Evolutionary conservation across 2,113 vertebrate species (phyloP).

Genomic region (Sarotherodon lohbergeri): DNA sequence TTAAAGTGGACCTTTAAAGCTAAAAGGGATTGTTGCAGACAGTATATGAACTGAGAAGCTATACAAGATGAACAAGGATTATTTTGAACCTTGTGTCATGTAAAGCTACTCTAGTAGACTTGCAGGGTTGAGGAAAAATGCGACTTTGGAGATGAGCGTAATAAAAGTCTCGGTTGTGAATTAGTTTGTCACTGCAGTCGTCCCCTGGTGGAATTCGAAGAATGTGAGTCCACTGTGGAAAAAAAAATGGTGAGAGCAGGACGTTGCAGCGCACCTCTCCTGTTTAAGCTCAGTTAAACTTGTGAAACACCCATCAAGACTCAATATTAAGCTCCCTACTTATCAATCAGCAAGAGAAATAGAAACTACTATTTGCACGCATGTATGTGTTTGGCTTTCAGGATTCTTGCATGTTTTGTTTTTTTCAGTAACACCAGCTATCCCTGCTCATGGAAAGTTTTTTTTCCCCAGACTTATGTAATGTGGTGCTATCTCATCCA

Average conservation of each 20-base stretch:
- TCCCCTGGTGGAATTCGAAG: constrained; percentile 44
- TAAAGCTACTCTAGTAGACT: neutral
- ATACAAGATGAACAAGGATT: neutral
- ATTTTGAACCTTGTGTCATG: neutral
- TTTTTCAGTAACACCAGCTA: neutral
- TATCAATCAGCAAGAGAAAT: neutral
- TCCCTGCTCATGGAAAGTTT: neutral
- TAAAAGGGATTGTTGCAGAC: neutral
- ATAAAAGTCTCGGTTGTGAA: neutral
- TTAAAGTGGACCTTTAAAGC: neutral
- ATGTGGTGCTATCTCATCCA: constrained; percentile 1
- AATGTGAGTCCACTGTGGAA: constrained; percentile 34
- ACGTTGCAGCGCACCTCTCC: neutral
- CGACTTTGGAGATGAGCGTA: neutral
- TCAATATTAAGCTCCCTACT: neutral
- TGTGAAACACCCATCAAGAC: neutral
- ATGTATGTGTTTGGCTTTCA: neutral
- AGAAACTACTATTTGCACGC: neutral
- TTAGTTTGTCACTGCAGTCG: constrained; percentile 6
- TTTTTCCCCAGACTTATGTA: neutral
- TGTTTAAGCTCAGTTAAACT: constrained; percentile 7
- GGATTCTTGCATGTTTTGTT: neutral
- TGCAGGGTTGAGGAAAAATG: neutral
- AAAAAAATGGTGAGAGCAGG: neutral
- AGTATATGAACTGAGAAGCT: neutral